Percentiles rank a stretch among this genome's conserved stretches.
Conservation (phyloP, 2,888 invertebrate species). For the Phaonia tiefii region DNA sequence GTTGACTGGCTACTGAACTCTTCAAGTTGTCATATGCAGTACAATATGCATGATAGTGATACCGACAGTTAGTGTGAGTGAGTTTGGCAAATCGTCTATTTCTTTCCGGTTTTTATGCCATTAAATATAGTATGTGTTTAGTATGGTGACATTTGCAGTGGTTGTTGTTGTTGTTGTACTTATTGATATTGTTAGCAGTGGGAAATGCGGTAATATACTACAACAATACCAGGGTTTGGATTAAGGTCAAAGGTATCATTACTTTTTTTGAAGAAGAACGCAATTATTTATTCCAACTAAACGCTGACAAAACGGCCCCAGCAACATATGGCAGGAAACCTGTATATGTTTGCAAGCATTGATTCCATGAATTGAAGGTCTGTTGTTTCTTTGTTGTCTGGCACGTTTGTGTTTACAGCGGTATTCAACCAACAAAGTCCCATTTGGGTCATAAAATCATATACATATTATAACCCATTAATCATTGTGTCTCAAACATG, state of each 20-base stretch:
- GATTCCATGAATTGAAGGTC: no score
- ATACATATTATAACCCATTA: no score
- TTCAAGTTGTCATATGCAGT: slow-evolving; percentile 23
- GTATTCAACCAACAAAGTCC: no score
- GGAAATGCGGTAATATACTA: not conserved
- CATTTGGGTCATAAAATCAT: no score
- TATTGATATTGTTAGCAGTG: slow-evolving; percentile 5
- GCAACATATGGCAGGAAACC: no score
- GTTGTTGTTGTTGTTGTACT: slow-evolving; percentile 4
- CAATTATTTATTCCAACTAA: no score
- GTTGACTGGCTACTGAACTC: slow-evolving; percentile 10
- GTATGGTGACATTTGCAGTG: slow-evolving; percentile 37
- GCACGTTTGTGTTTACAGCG: no score
- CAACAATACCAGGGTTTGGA: slow-evolving; percentile 2
- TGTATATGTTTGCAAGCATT: no score
- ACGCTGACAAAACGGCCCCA: no score
- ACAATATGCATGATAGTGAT: not conserved
- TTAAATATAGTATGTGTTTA: slow-evolving; percentile 39
- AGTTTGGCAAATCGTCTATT: slow-evolving; percentile 22
- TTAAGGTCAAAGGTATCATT: not conserved
- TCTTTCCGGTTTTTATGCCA: slow-evolving; percentile 32
- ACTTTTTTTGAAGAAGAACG: slow-evolving; percentile 1
- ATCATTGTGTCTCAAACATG: no score
- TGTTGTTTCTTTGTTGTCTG: no score
- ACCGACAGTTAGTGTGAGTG: not conserved